Percentiles rank a stretch among this genome's conserved stretches.
phyloP scores from a whole-genome alignment of 2,113 vertebrate genomes.

The Myotis brandtii region DNA sequence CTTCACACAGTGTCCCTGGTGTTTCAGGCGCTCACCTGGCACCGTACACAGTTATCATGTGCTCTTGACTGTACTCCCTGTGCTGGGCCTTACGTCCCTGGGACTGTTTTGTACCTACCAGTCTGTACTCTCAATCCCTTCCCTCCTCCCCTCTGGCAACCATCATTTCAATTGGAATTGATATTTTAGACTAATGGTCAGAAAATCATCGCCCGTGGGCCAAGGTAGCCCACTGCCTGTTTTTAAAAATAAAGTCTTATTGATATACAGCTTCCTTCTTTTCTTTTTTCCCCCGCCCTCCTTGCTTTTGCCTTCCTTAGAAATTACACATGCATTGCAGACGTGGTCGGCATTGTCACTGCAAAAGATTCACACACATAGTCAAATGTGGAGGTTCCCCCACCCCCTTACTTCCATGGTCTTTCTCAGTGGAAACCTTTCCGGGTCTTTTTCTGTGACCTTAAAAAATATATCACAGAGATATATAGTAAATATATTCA shows the following conservation, averaged over 20 bases:
- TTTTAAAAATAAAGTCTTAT: conserved; percentile 59
- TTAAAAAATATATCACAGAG: not conserved
- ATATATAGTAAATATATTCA: not conserved
- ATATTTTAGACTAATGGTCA: not conserved
- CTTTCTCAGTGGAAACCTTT: not conserved
- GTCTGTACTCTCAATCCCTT: not conserved
- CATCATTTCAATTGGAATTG: not conserved
- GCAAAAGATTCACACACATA: not conserved
- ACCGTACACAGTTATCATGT: not conserved
- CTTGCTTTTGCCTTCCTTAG: not conserved
- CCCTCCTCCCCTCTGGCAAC: not conserved
- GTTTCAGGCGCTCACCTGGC: not conserved
- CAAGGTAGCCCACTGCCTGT: not conserved
- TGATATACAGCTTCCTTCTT: not conserved
- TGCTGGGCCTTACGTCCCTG: not conserved
- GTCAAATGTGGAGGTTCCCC: not conserved
- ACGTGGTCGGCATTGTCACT: not conserved
- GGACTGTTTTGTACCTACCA: not conserved
- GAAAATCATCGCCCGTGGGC: not conserved
- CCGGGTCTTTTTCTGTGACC: not conserved
- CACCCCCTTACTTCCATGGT: not conserved
- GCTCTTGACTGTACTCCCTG: not conserved
- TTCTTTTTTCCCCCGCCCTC: not conserved
- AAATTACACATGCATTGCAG: not conserved
- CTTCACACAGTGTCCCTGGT: not conserved